These are phyloP conservation scores for Myanophis thanlyinensis DNA, from an alignment of 2,113 vertebrate species.

Conservation along the genomic window DNA sequence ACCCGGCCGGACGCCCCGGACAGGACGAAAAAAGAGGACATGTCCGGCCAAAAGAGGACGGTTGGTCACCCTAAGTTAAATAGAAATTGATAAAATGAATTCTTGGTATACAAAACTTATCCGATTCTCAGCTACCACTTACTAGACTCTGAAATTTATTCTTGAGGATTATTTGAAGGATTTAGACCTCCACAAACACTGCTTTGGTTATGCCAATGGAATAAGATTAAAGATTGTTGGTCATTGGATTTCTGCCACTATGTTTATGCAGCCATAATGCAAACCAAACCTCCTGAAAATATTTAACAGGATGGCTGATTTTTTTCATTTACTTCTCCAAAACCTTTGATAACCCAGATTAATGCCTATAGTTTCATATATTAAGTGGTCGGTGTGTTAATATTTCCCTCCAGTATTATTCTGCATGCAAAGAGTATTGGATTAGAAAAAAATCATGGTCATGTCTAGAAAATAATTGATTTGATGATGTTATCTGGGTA, in stretches of 20 bases:
- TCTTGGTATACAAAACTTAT: neutral
- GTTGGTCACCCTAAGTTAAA: too few relatives aligned
- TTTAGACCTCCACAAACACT: neutral
- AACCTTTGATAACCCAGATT: constrained; percentile 11
- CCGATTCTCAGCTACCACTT: neutral
- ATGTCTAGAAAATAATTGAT: neutral
- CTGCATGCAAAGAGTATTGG: neutral
- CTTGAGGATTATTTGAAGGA: neutral
- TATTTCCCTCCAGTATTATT: neutral
- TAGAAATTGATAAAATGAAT: neutral
- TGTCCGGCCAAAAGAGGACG: too few relatives aligned
- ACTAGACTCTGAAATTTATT: neutral
- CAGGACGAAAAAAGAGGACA: too few relatives aligned
- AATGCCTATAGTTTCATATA: constrained; percentile 37
- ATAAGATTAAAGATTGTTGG: neutral
- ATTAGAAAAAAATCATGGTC: neutral
- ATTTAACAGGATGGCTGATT: constrained; percentile 15
- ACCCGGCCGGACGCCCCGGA: too few relatives aligned
- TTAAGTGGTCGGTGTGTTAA: neutral
- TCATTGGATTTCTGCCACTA: neutral
- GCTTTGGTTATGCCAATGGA: neutral
- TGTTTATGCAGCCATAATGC: neutral
- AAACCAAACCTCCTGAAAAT: neutral
- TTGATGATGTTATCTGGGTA: neutral
- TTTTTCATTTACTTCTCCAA: neutral